phyloP scores from a whole-genome alignment of 2,113 vertebrate species.

The Tauraco erythrolophus region DNA sequence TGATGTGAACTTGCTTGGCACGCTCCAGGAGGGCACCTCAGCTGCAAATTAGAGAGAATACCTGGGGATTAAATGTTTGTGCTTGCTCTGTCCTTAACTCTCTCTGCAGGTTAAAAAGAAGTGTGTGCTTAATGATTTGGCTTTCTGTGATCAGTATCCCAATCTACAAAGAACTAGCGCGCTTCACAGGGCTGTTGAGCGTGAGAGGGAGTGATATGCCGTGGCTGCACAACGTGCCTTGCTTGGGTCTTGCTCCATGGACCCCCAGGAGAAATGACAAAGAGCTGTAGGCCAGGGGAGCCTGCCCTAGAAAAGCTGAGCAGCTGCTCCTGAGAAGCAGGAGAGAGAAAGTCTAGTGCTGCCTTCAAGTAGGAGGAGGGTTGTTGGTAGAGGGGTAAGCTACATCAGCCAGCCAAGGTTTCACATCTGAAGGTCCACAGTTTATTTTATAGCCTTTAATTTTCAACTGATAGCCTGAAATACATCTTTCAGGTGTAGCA shows the following conservation, averaged over 20 bases:
- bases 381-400: neutral
- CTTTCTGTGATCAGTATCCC: neutral
- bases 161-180: neutral
- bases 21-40: neutral
- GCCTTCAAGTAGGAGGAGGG: neutral
- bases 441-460: neutral
- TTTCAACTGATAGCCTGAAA: neutral
- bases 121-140: neutral
- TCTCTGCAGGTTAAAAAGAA: neutral
- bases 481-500: neutral
- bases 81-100: neutral
- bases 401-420: neutral
- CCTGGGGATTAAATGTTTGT: neutral
- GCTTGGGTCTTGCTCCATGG: neutral
- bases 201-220: rapidly evolving
- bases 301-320: neutral
- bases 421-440: neutral
- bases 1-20: neutral
- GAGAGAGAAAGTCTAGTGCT: too few relatives aligned
- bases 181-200: neutral
- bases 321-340: neutral
- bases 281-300: neutral
- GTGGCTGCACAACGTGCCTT: neutral
- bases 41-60: neutral
- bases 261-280: neutral